Base-by-base conservation (phyloP, 2,888 invertebrate genomes). In the Aleiodes leptofemur region DNA sequence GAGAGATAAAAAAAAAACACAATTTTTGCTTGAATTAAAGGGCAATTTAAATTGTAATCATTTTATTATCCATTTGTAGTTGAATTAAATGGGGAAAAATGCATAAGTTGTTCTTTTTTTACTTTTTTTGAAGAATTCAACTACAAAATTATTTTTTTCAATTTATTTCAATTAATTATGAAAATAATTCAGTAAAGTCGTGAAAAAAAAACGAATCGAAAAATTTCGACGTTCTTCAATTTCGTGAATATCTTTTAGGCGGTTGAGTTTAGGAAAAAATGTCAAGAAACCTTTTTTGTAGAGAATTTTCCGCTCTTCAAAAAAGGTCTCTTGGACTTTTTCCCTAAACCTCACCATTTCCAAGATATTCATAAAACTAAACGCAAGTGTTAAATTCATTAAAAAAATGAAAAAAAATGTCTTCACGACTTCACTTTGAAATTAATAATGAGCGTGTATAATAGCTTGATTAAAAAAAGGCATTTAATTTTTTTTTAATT, bases 381-480 rank as follows among this genome's bases (percentile, higher is more conserved):
- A 34, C 34, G 23, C 23, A 23, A 23, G 23, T 23, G 23, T 23
- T 23, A 23, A 23, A 23, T 23, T 23, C 23, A 23, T 38, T 3
- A 3, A 38, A 38, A 38, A 38, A 38, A 38, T 7, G 3, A 38
- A 38, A 38, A 38, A 38, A 38, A 23, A 23, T 23, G 23, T 23
- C 38, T 38, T 8, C 38, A 38, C 38, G 6, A 38, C 38, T 38
- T 73, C 51, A 73, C 16, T 69, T 31, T 11, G 8, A 9, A 64
- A 64, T 64, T 48, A 48, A 38, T 64, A 66, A 66, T 69, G 68
- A 76, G 76, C 76, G 75, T 77, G 76, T 78, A 78, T 48, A 78
- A 78, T 73, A 78, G 78, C 78, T 78, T 76, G 59, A 64, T 64
- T 76, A 73, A 71, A 69, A 43, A 64, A 50, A 78, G 13, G 6